Base-by-base conservation (phyloP, 53 echinoderm and acorn worm genomes). In the Crossaster papposus region DNA sequence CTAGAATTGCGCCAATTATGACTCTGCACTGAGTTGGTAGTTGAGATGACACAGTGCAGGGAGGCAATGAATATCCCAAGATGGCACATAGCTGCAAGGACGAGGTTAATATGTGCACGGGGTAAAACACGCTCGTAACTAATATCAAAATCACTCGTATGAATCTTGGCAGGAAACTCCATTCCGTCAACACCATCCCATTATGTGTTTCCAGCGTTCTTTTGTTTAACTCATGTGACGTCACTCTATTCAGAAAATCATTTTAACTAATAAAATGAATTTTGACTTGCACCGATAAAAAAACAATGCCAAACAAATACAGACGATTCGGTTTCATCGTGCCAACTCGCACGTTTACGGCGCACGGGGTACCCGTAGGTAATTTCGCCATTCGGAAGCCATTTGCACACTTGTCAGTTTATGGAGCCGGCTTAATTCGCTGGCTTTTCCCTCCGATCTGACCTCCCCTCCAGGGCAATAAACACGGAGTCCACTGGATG, bases 331-430 rank as follows among this genome's bases (percentile, higher is more conserved):
- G 58, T 68, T 26, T 23, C 22, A 23, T 2, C 68, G 68, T 58
- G 17, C 58, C 11, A 0, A 11, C 11, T 28, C 68, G 9, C 68
- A 11, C 68, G 15, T 58, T 13, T 10, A 58, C 58, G 22, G 58
- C 68, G 28, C 62, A 62, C 62, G 7, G 28, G 10, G n/a, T 55
- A 77, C 34, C 87, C 77, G 30, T 38, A 63, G 87, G 77, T 87
- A 76, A 85, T 77, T 76, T 36, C 12, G 30, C 54, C 87, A 87
- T 77, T 87, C 87, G 58, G 63, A 87, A 55, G 63, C 77, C 76
- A 87, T 87, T 87, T 77, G 87, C 87, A 87, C 77, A 76, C 75
- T 85, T 87, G 87, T 87, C 77, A 77, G 36, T 87, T 87, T 34
- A 35, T 87, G 63, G 58, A 76, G 58, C 86, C 34, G 36, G 50